Conservation (phyloP, 2,113 vertebrate genomes). For the Rhinolophus ferrumequinum region DNA sequence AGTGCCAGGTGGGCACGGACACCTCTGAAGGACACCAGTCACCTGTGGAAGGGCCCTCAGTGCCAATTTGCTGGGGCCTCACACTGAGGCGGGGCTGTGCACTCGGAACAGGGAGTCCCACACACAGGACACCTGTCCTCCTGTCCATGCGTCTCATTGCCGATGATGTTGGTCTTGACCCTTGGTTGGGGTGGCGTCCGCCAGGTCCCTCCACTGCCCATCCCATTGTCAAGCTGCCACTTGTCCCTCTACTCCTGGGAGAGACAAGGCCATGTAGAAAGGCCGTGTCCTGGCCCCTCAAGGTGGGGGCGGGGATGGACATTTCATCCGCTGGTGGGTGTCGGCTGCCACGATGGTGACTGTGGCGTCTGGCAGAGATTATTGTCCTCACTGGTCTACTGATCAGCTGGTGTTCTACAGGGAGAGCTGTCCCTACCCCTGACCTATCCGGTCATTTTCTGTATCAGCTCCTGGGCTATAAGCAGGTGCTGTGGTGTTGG, state of each 20-base stretch:
- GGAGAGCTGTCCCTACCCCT: background rate
- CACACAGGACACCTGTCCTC: accelerated
- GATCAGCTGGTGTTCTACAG: background rate
- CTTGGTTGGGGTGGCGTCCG: no score
- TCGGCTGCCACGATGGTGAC: background rate
- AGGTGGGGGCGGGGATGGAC: background rate
- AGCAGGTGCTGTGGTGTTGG: background rate
- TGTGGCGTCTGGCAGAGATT: accelerated
- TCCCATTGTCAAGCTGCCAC: no score
- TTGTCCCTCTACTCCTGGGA: background rate
- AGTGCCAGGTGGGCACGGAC: background rate
- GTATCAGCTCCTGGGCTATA: accelerated
- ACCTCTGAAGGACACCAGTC: background rate
- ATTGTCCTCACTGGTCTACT: background rate
- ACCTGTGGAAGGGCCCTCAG: background rate
- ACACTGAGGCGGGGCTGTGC: background rate
- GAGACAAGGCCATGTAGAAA: accelerated
- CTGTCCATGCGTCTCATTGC: background rate
- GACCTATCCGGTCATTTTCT: no score
- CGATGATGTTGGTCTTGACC: background rate
- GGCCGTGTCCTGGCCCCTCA: background rate
- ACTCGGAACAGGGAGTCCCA: background rate
- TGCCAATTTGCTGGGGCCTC: background rate
- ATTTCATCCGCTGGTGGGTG: background rate
- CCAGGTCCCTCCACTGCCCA: background rate